Percentiles rank a stretch among this genome's conserved stretches.
Evolutionary conservation across 2,797 vertebrate genomes (phyloP).

Genomic region (Lacerta viridis): DNA sequence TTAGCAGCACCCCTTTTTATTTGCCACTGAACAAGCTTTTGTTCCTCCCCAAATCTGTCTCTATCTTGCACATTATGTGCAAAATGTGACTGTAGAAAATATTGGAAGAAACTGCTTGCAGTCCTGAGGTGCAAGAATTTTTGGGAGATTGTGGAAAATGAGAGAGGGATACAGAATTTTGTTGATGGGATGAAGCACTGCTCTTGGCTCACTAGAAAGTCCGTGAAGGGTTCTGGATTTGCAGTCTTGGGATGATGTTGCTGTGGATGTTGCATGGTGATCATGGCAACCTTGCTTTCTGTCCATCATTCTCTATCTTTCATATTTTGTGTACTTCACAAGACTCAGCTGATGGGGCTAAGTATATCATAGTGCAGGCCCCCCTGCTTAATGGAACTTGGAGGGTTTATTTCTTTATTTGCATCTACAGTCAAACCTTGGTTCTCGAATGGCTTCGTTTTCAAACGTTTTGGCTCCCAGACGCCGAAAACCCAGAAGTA

Average conservation of each 20-base stretch:
- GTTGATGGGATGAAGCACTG: neutral
- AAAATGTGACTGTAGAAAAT: conserved; percentile 3
- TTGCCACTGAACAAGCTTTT: neutral
- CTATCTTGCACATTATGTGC: conserved; percentile 37
- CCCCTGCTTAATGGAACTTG: neutral
- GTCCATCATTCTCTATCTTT: too few species aligned
- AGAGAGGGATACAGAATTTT: neutral
- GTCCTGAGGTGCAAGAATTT: neutral
- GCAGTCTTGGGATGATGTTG: neutral
- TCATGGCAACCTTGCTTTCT: neutral
- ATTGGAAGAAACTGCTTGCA: neutral
- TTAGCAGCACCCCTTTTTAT: neutral
- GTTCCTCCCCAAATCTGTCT: neutral
- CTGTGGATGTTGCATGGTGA: neutral
- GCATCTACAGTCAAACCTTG: too few species aligned
- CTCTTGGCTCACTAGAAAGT: neutral
- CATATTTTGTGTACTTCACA: neutral
- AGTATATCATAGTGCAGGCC: neutral
- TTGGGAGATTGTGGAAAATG: neutral
- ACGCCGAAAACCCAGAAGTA: too few species aligned
- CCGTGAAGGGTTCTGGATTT: neutral
- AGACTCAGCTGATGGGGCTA: neutral
- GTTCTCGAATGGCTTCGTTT: too few species aligned
- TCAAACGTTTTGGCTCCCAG: too few species aligned
- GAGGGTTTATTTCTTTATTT: neutral